phyloP scores from a whole-genome alignment of 2,797 vertebrate genomes.

The Spondyliosoma cantharus region DNA sequence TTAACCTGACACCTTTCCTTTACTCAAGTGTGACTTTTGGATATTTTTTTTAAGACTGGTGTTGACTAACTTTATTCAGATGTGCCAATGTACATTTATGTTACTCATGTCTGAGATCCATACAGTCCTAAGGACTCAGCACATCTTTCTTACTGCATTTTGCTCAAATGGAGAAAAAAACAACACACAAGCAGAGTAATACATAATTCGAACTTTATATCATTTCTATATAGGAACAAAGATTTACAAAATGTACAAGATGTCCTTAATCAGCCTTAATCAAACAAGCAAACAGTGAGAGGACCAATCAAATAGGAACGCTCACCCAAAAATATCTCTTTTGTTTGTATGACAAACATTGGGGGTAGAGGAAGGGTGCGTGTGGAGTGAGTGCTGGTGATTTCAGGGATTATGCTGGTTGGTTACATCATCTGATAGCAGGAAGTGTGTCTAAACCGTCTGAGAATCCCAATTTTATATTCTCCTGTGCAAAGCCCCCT shows the following conservation, averaged over 20 bases:
- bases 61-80: not conserved
- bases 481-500: conserved; percentile 62
- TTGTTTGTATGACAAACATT: conserved; percentile 84
- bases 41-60: not conserved
- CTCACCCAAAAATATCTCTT: conserved; percentile 71
- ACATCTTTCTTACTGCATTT: not conserved
- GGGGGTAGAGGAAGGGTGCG: conserved; percentile 65
- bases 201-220: conserved; percentile 83
- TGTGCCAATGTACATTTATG: not conserved
- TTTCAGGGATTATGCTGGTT: conserved; percentile 75
- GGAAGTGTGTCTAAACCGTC: conserved; percentile 55
- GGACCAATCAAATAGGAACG: conserved; percentile 73
- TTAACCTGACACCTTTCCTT: no score
- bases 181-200: conserved; percentile 56
- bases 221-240: conserved; percentile 80
- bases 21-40: no score
- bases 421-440: conserved; percentile 67
- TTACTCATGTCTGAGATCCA: not conserved
- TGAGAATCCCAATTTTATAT: conserved; percentile 54
- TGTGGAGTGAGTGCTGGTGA: conserved; percentile 78
- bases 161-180: conserved; percentile 42
- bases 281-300: conserved; percentile 78
- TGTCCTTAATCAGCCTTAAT: conserved; percentile 78
- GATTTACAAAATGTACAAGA: conserved; percentile 87
- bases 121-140: not conserved